These are phyloP conservation scores for Fregata magnificens DNA, from an alignment of 2,113 vertebrate genomes.

Conservation along the genomic window DNA sequence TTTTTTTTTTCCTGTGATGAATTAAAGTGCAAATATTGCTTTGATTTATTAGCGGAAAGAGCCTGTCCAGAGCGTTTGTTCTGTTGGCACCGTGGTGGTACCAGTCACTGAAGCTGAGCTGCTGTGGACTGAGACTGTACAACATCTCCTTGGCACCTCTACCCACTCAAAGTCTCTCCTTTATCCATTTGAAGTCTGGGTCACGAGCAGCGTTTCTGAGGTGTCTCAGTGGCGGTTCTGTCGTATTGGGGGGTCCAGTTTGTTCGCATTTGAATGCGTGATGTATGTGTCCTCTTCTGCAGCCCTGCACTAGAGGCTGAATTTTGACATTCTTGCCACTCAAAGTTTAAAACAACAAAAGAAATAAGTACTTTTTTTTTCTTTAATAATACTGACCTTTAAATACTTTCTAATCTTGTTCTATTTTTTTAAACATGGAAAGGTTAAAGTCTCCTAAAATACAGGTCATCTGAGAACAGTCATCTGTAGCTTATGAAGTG, in stretches of 20 bases:
- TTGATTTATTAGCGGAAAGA: not conserved
- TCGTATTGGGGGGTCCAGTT: no score
- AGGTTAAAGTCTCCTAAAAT: constrained; percentile 1
- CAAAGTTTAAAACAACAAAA: not conserved
- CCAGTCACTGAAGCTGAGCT: not conserved
- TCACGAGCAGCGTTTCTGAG: not conserved
- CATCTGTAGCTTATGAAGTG: not conserved
- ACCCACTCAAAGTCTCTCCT: not conserved
- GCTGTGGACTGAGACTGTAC: not conserved
- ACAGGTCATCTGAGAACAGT: not conserved
- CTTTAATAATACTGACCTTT: not conserved
- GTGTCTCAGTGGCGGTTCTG: not conserved
- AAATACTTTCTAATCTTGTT: not conserved
- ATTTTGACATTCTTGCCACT: not conserved
- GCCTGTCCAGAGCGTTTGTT: not conserved
- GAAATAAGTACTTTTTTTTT: not conserved
- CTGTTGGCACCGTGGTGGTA: not conserved
- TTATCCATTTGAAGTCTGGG: not conserved
- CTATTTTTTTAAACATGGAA: not conserved
- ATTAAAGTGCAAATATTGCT: not conserved
- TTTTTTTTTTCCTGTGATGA: not conserved
- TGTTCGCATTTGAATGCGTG: accelerated
- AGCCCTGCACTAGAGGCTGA: not conserved
- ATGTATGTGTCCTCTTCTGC: not conserved
- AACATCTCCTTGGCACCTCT: not conserved